Evolutionary conservation across 2,797 vertebrate species (phyloP).

Genomic region (Siniperca undulata): DNA sequence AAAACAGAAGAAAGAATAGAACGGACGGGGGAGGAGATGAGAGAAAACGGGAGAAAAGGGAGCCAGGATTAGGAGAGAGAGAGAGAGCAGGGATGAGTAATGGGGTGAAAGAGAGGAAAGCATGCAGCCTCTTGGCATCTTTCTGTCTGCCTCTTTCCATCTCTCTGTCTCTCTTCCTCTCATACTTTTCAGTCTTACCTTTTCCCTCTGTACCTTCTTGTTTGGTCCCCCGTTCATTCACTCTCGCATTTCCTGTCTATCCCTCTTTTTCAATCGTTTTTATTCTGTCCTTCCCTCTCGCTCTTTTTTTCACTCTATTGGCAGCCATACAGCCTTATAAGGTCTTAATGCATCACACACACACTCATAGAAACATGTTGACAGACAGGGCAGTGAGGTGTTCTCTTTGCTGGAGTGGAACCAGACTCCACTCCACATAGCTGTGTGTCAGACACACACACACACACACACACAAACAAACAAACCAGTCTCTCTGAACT

Average conservation of each 20-base stretch:
- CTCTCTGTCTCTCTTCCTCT: slow-evolving; percentile 26
- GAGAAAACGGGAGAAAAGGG: slow-evolving; percentile 1
- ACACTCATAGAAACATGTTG: slow-evolving; percentile 49
- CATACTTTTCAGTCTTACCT: slow-evolving; percentile 15
- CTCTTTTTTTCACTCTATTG: slow-evolving; percentile 10
- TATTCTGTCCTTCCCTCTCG: slow-evolving; percentile 9
- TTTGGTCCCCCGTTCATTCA: slow-evolving; percentile 10
- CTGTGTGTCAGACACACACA: slow-evolving; percentile 46
- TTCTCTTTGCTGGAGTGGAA: slow-evolving; percentile 66
- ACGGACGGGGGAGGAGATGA: neutral
- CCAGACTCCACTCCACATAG: slow-evolving; percentile 67
- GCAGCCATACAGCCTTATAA: slow-evolving; percentile 68
- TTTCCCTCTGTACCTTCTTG: slow-evolving; percentile 2
- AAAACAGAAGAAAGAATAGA: neutral
- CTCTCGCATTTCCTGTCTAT: slow-evolving; percentile 31
- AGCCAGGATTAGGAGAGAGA: slow-evolving; percentile 19
- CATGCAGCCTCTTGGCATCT: slow-evolving; percentile 43
- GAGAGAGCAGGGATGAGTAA: slow-evolving; percentile 52
- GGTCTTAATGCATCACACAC: slow-evolving; percentile 56
- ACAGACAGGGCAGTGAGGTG: slow-evolving; percentile 59
- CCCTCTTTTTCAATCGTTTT: slow-evolving; percentile 24
- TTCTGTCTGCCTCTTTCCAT: slow-evolving; percentile 24
- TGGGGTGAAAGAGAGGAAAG: slow-evolving; percentile 57
- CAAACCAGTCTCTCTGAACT: slow-evolving; percentile 1
- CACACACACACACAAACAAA: slow-evolving; percentile 25